A percentile compares a stretch with the other conserved stretches of the same genome.
Conservation (phyloP, 2,888 invertebrate genomes). For the Meta bourneti region DNA sequence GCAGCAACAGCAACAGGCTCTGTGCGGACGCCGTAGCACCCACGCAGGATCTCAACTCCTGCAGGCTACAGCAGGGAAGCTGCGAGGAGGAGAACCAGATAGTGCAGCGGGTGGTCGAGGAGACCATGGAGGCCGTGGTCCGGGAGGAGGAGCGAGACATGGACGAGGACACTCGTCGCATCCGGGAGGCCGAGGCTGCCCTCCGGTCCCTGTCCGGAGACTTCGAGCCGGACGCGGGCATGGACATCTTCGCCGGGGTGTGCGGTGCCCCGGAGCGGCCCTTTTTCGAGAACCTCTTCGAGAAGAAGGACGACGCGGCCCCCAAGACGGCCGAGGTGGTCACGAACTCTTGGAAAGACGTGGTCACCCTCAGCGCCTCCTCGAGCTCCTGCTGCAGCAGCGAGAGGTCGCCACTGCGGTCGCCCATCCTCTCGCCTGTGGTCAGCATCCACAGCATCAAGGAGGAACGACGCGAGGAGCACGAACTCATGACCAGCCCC, state of each 20-base stretch:
- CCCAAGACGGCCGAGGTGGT: conserved; percentile 76
- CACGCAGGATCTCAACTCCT: conserved; percentile 21
- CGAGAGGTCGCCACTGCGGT: conserved; percentile 72
- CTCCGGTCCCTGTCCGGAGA: conserved; percentile 93
- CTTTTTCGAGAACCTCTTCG: conserved; percentile 79
- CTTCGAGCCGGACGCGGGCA: conserved; percentile 82
- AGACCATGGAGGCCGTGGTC: conserved; percentile 68
- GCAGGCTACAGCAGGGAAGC: not conserved
- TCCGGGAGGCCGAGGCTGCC: conserved; percentile 93
- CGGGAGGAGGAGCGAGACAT: conserved; percentile 83
- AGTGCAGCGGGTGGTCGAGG: conserved; percentile 68
- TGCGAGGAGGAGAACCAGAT: conserved; percentile 51
- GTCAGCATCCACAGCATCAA: conserved; percentile 40
- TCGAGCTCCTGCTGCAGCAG: conserved; percentile 77
- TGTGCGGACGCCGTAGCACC: conserved; percentile 2
- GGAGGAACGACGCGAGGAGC: conserved; percentile 49
- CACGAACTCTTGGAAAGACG: conserved; percentile 78
- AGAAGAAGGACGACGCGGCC: conserved; percentile 77
- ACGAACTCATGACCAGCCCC: conserved; percentile 36
- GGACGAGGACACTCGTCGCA: conserved; percentile 87
- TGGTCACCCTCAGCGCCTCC: conserved; percentile 78
- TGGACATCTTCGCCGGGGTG: conserved; percentile 73
- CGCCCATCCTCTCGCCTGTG: conserved; percentile 64
- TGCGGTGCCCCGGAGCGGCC: conserved; percentile 80
- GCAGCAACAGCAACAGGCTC: not conserved